Conservation (phyloP, 2,888 invertebrate genomes). For the Tubulanus polymorphus region DNA sequence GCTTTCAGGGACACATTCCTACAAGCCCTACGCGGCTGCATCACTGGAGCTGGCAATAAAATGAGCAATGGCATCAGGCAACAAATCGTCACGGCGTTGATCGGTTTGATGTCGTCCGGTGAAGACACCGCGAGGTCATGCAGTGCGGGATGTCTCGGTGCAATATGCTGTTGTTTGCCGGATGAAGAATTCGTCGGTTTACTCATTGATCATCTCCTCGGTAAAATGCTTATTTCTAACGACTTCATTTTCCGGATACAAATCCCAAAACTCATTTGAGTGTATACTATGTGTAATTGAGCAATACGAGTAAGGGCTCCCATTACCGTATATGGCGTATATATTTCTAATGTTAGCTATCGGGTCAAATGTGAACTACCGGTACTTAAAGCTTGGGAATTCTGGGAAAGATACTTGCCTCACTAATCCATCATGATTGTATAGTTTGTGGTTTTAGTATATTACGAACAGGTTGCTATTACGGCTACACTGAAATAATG, state of each 20-base stretch:
- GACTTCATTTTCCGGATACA: neutral
- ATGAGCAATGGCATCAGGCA: conserved; percentile 78
- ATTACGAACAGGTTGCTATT: too few relatives aligned
- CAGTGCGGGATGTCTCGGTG: conserved; percentile 86
- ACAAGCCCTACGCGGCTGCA: conserved; percentile 81
- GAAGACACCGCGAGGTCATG: conserved; percentile 79
- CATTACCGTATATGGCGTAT: too few relatives aligned
- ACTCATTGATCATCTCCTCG: conserved; percentile 71
- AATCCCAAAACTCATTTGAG: too few relatives aligned
- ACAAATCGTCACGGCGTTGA: conserved; percentile 60
- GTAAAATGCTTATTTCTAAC: conserved; percentile 56
- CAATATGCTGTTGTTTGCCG: conserved; percentile 69
- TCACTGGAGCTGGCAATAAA: conserved; percentile 81
- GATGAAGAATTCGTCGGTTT: conserved; percentile 69
- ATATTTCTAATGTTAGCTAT: too few relatives aligned
- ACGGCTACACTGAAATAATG: too few relatives aligned
- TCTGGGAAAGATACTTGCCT: too few relatives aligned
- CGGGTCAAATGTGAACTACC: too few relatives aligned
- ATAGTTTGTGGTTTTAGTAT: too few relatives aligned
- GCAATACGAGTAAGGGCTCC: too few relatives aligned
- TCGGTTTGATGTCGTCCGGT: conserved; percentile 52
- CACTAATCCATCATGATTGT: too few relatives aligned
- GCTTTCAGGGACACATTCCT: conserved; percentile 80
- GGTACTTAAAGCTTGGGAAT: too few relatives aligned
- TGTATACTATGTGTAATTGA: too few relatives aligned